Base-by-base conservation (phyloP, 2,888 invertebrate genomes). In the Nomada fabriciana region DNA sequence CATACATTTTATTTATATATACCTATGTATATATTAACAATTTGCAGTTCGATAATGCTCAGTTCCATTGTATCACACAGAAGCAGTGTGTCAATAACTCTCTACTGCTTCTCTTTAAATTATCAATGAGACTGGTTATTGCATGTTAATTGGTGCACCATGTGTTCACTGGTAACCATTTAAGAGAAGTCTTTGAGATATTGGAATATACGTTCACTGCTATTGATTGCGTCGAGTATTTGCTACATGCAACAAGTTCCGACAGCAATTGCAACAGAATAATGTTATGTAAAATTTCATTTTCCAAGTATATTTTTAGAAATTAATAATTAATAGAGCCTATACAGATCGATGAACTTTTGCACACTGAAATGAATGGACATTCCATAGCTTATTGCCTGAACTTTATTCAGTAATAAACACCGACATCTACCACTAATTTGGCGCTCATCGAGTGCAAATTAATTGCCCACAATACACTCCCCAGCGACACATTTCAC, bases 191-290 rank as follows among this genome's bases (percentile, higher is more conserved):
- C 69, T 69, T 53, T 20, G 68, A 69, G 53, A 75, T 52, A 23
- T 55, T 69, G 20, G n/a, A 47, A 60, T 69, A 43, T 50, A 29
- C 60, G 20, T 47, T 61, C 18, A 36, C 10, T 50, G 47, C 10
- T 42, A 36, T 29, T 63, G 60, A 55, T 63, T 50, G 43, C 23
- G 43, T 18, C 29, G 18, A 50, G 57, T 36, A 15, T 42, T 29
- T 50, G 36, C 23, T 10, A 11, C 52, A 36, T 64, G 55, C 70
- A 76, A 76, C 76, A 76, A 70, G 76, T 70, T 76, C 20, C 20
- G 63, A 20, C 23, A 42, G n/a, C 43, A 23, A 69, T 69, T 61
- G 11, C 25, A 18, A 29, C 36, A 36, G 36, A 36, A 36, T 36
- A 18, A 29, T 13, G 11, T n/a, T 42, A 23, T 15, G 15, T 0